Conservation (phyloP, 64 coral and sea anemone genomes). For the Pocillopora damicornis region DNA sequence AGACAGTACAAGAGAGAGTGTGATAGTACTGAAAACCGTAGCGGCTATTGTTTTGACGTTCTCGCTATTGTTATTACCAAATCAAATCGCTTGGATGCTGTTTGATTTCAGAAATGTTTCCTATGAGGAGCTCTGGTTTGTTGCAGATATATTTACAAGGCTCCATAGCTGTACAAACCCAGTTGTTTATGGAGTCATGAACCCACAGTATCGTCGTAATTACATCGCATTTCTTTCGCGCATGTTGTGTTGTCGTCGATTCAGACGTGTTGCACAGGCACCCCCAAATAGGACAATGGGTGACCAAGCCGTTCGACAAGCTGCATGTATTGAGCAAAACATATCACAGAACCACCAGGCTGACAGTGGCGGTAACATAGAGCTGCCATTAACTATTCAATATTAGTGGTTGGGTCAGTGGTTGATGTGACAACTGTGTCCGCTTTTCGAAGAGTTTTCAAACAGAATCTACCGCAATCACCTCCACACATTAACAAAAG, state of each 20-base stretch:
- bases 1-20: slow-evolving; percentile 47
- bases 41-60: slow-evolving; percentile 66
- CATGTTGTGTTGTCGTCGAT: slow-evolving; percentile 29
- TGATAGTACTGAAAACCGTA: slow-evolving; percentile 60
- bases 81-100: slow-evolving; percentile 60
- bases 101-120: slow-evolving; percentile 34
- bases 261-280: neutral
- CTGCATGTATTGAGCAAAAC: neutral
- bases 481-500: too few species aligned
- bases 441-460: too few species aligned
- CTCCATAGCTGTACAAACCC: slow-evolving; percentile 58
- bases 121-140: slow-evolving; percentile 2
- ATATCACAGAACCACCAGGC: neutral
- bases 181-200: slow-evolving; percentile 61
- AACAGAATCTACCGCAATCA: too few species aligned
- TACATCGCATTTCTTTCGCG: slow-evolving; percentile 49
- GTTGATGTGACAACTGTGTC: too few species aligned
- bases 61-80: slow-evolving; percentile 45
- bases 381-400: too few species aligned
- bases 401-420: too few species aligned
- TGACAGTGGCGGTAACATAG: neutral
- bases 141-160: slow-evolving; percentile 10
- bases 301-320: neutral
- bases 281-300: too few species aligned
- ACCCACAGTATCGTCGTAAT: slow-evolving; percentile 56